Base-by-base conservation (phyloP, 2,888 invertebrate species). In the Ennomos quercinarius region DNA sequence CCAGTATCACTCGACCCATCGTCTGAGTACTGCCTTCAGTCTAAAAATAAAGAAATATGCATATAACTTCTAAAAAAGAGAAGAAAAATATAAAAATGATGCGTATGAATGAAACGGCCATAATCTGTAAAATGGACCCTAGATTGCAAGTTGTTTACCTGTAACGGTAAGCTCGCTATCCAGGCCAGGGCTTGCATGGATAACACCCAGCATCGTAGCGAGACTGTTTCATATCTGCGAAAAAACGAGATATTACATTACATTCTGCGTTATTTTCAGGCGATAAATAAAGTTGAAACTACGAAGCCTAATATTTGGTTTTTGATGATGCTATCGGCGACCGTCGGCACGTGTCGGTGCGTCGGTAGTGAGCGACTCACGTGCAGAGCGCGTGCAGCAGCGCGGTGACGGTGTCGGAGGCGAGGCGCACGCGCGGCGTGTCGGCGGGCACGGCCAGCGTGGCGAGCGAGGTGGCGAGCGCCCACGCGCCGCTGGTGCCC, bases 111-210 rank as follows among this genome's bases (percentile, higher is more conserved):
- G 17, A 17, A 17, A 17, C 17, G 17, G 17, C 1, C 17, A 17
- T 17, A 27, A 27, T 6, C 6, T 27, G 27, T 27, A 27, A 27
- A 27, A 6, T 27, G 27, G 27, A 5, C 6, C 27, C 0, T 27
- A 27, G 6, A 27, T 6, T 27, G 27, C 27, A 27, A 4, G 27
- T 27, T 27, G 27, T 27, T 70, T 66, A 87, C 90, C 83, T 86
- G 85, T 53, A 91, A 55, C 1, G 91, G 89, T 49, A 90, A 72
- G 57, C 95, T 96, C 51, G 96, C 95, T 46, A 96, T 94, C 78
- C 96, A 91, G 1, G 96, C 96, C 48, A 97, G 84, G 10, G 95
- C 95, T 77, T 97, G 96, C 82, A 97, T 94, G 0, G 96, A 95
- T 35, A 96, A 91, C 72, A 96, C 96, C 97, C 97, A 97, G 62